Base-by-base conservation (phyloP, 1,140 invertebrate species). In the Psix sp. region DNA sequence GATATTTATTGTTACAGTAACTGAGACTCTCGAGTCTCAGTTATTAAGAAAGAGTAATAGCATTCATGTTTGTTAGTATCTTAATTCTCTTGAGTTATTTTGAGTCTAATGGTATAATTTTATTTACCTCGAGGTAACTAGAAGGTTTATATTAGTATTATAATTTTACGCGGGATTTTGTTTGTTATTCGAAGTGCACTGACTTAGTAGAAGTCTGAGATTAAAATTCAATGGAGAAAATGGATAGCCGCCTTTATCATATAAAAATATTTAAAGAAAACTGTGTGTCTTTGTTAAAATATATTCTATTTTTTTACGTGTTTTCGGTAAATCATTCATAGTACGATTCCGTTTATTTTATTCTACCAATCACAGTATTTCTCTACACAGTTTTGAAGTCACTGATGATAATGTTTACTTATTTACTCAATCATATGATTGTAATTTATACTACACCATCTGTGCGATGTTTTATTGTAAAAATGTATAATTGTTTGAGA, bases 21-120 rank as follows among this genome's bases (percentile, higher is more conserved):
- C n/a, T n/a, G n/a, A n/a, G n/a, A n/a, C n/a, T n/a, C n/a, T n/a
- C n/a, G n/a, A n/a, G n/a, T n/a, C n/a, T n/a, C n/a, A n/a, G n/a
- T n/a, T n/a, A n/a, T n/a, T n/a, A n/a, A n/a, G n/a, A n/a, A n/a
- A n/a, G n/a, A n/a, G n/a, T n/a, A n/a, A n/a, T n/a, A n/a, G n/a
- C 11, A 26, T 18, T 31, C 40, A 31, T 46, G 40, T 31, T 4
- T 49, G 40, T 9, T 20, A 21, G n/a, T 29, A 17, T 52, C 40
- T 52, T 40, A 54, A 29, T 14, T 5, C 13, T 35, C 29, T 57
- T 29, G 43, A 56, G 39, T 42, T n/a, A 42, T 43, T 57, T 52
- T 36, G 45, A 45, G 54, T 68, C 59, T 59, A 45, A 68, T 38
- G 38, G 57, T 68, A 51, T n/a, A 67, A 49, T 49, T 48, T 67